Evolutionary conservation across 2,113 vertebrate genomes (phyloP).

Genomic region (Burhinus bistriatus): DNA sequence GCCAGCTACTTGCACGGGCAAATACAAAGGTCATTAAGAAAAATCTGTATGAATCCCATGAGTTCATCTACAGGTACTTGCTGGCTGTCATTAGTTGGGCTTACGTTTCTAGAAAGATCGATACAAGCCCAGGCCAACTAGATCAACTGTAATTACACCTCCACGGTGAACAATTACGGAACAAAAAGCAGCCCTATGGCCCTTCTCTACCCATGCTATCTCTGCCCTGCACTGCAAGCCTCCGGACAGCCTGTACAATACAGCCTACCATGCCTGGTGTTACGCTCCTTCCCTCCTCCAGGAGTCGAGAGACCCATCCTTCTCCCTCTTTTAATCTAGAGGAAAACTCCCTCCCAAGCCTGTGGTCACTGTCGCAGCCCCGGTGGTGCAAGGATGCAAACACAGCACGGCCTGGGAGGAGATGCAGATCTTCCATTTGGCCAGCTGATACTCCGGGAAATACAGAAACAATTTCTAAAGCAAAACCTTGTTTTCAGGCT

Average conservation of each 20-base stretch:
- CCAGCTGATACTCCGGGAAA: background rate
- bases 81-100: background rate
- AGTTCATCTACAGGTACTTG: rapidly evolving
- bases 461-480: background rate
- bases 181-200: background rate
- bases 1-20: background rate
- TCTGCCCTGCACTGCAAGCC: background rate
- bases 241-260: background rate
- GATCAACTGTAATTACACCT: background rate
- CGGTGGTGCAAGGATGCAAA: background rate
- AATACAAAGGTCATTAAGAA: background rate
- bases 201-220: background rate
- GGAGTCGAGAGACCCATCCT: background rate
- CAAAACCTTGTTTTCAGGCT: background rate
- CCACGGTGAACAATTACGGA: background rate
- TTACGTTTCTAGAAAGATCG: background rate
- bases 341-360: background rate
- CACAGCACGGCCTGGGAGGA: background rate
- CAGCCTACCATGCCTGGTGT: background rate
- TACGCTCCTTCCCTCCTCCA: background rate
- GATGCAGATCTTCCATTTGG: background rate
- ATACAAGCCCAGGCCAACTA: background rate
- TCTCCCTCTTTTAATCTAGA: background rate
- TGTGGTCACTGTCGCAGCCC: background rate
- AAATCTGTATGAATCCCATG: background rate